Percentiles rank a stretch among this genome's conserved stretches.
phyloP scores from a whole-genome alignment of 2,113 vertebrate species.

The Circaetus gallicus region DNA sequence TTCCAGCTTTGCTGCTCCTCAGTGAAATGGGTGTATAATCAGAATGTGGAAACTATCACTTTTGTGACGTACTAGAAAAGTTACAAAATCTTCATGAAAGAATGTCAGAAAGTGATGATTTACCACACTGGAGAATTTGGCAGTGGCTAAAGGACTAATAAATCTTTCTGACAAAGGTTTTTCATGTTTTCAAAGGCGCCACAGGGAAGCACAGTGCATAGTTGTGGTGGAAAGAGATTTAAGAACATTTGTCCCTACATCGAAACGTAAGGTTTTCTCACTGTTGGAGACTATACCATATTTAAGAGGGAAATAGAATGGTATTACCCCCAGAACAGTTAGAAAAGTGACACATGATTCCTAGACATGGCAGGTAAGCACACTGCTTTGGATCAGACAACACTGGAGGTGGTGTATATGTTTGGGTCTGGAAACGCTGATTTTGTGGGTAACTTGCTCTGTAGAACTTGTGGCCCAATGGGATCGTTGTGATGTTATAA shows the following conservation, averaged over 20 bases:
- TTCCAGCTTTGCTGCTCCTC: neutral
- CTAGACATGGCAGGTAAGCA: neutral
- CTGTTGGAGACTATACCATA: neutral
- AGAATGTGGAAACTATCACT: constrained; percentile 21
- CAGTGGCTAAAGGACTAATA: neutral
- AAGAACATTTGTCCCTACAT: neutral
- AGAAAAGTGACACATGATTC: neutral
- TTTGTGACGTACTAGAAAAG: neutral
- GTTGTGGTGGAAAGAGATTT: neutral
- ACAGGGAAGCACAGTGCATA: neutral
- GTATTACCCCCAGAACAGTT: neutral
- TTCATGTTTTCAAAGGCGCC: neutral
- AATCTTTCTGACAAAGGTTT: constrained; percentile 12
- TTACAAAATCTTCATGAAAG: constrained; percentile 30
- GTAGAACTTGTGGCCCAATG: neutral
- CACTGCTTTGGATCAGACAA: neutral
- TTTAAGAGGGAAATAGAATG: neutral
- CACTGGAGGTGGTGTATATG: neutral
- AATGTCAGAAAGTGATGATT: constrained; percentile 37
- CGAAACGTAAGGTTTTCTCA: neutral
- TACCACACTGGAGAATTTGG: constrained; percentile 25
- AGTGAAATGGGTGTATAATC: neutral
- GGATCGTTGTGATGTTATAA: neutral
- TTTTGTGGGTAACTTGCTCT: neutral
- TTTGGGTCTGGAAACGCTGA: neutral